These are phyloP conservation scores for Microplitis mediator DNA, from an alignment of 1,140 invertebrate species.

Conservation along the genomic window DNA sequence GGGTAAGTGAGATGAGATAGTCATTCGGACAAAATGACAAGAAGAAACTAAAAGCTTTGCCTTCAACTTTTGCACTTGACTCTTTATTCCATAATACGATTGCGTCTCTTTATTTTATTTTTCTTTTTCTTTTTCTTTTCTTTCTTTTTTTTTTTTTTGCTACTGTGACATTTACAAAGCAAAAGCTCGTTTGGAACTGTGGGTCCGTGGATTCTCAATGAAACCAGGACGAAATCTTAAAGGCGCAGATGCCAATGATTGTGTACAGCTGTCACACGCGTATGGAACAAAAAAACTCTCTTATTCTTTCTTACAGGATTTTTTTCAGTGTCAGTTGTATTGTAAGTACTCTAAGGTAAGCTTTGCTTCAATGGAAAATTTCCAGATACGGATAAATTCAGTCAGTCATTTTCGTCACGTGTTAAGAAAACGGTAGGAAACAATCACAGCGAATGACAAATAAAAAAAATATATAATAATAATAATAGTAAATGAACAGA, in stretches of 20 bases:
- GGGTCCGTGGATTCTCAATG: neutral
- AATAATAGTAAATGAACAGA: neutral
- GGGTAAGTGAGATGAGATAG: slow-evolving; percentile 4
- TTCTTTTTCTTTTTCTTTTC: neutral
- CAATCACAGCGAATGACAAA: neutral
- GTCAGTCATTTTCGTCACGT: slow-evolving; percentile 26
- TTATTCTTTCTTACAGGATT: neutral
- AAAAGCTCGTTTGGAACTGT: neutral
- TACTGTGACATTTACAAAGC: slow-evolving; percentile 19
- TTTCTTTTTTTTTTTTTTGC: neutral
- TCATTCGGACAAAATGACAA: slow-evolving; percentile 25
- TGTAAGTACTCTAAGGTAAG: slow-evolving; percentile 7
- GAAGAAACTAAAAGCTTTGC: slow-evolving; percentile 1
- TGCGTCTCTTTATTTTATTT: neutral
- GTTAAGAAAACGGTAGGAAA: slow-evolving; percentile 1
- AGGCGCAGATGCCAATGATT: slow-evolving; percentile 28
- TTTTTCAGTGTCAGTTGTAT: neutral
- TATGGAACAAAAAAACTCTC: neutral
- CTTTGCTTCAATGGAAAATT: neutral
- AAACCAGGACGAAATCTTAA: slow-evolving; percentile 19
- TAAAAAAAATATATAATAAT: neutral
- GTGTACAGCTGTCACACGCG: slow-evolving; percentile 23
- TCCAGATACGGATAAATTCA: neutral
- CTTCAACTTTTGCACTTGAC: neutral
- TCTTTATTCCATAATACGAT: neutral